Conservation (phyloP, 2,888 invertebrate genomes). For the Sinhomidia bicolor region DNA sequence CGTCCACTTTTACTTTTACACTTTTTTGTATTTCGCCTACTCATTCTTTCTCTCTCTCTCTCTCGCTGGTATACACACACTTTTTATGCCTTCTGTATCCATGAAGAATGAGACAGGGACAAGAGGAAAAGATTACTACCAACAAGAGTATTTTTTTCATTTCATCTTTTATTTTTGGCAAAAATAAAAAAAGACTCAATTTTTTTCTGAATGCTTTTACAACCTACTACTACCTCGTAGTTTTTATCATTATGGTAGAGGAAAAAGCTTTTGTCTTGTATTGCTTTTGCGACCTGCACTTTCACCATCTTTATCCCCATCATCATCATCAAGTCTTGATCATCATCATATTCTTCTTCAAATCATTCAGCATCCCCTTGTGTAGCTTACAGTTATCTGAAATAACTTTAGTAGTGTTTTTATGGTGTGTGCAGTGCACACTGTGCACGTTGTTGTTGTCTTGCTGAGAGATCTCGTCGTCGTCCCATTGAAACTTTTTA, state of each 20-base stretch:
- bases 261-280: constrained; percentile 19
- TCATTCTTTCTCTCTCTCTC: neutral
- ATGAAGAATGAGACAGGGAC: neutral
- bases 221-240: neutral
- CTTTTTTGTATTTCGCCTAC: neutral
- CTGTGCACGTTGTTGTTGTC: neutral
- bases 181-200: neutral
- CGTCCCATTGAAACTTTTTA: neutral
- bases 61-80: neutral
- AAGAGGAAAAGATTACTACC: constrained; percentile 21
- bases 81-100: no score
- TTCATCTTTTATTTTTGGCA: neutral
- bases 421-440: neutral
- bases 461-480: neutral
- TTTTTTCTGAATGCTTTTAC: constrained; percentile 11
- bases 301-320: neutral
- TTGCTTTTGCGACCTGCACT: constrained; percentile 18
- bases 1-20: constrained; percentile 18
- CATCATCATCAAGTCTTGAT: neutral
- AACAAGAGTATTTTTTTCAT: neutral
- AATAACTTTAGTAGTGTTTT: neutral
- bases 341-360: neutral
- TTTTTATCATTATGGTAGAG: neutral
- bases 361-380: neutral
- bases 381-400: neutral